Evolutionary conservation across 2,888 invertebrate species (phyloP), one percentile per base, ranked within the genome.

Genomic region (Cordilura impudica): DNA sequence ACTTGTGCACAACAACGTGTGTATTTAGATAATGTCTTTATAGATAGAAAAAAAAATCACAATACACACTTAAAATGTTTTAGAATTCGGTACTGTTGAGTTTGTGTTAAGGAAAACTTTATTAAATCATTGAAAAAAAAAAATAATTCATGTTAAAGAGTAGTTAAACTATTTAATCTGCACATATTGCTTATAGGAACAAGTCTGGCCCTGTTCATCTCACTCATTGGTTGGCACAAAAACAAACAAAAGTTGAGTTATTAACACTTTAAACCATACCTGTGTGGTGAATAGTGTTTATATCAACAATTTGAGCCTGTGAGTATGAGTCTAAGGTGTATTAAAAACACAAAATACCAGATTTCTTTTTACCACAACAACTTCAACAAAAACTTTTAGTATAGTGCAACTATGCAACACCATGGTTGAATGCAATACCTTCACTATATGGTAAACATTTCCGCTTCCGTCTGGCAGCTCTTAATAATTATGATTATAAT

Each of bases 401-500:
- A n/a, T 31, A 71, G 39, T 66, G 74, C 66, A 35, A 35, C 43
- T 35, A 26, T 66, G 66, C 70, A 70, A 60, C 53, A 45, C 56
- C 60, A 65, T 73, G 67, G 49, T 58, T 60, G 31, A 73, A 23
- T 65, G 73, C 65, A 74, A 71, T 16, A 67, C 73, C 73, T 70
- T 63, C 35, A 49, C 63, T 61, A 12, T 47, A 54, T 45, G 58
- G 29, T 35, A 66, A 71, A 77, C 16, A 71, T 60, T 71, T 77
- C 76, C 71, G 76, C 70, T 75, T 75, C 79, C 79, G 75, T 67
- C 66, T 71, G 53, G 71, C 47, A 79, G 79, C 79, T 67, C 61
- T 71, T 75, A 71, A 79, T 79, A 79, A 79, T 75, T 75, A 79
- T 79, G 75, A 78, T 78, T 65, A 78, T 78, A 65, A 73, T 53